A percentile compares a stretch with the other conserved stretches of the same genome.
phyloP scores from a whole-genome alignment of 2,888 invertebrate species.

The Perizoma affinitatum region DNA sequence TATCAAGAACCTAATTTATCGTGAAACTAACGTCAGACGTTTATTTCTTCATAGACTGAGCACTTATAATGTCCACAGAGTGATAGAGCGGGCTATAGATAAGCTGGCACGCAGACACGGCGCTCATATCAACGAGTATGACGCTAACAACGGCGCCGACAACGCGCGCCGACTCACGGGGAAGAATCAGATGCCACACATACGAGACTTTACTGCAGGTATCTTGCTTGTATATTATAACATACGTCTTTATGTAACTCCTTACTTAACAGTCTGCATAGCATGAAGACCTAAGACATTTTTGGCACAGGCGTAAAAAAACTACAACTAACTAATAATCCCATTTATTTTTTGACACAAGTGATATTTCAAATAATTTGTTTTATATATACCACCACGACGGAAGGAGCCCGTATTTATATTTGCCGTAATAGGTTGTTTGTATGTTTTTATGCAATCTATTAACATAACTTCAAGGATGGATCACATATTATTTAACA shows the following conservation, averaged over 20 bases:
- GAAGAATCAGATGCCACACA: slow-evolving; percentile 95
- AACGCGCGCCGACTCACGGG: slow-evolving; percentile 97
- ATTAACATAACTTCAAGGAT: no score
- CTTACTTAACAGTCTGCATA: no score
- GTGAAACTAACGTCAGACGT: background rate
- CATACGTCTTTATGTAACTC: background rate
- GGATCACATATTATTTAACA: no score
- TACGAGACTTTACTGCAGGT: slow-evolving; percentile 95
- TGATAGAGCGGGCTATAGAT: slow-evolving; percentile 97
- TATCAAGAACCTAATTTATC: background rate
- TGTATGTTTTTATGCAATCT: no score
- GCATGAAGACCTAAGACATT: no score
- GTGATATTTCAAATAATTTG: no score
- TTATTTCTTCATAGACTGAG: background rate
- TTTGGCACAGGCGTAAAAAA: no score
- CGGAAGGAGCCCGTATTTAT: no score
- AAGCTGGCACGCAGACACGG: slow-evolving; percentile 94
- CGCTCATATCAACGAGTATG: slow-evolving; percentile 97
- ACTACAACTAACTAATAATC: no score
- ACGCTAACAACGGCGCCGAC: slow-evolving; percentile 96
- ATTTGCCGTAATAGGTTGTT: no score
- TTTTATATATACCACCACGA: no score
- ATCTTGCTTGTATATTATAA: slow-evolving; percentile 12
- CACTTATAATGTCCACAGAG: slow-evolving; percentile 74
- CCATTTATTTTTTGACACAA: no score